A percentile compares a stretch with the other conserved stretches of the same genome.
Evolutionary conservation across 2,797 vertebrate species (phyloP).

Genomic region (Mallotus villosus): DNA sequence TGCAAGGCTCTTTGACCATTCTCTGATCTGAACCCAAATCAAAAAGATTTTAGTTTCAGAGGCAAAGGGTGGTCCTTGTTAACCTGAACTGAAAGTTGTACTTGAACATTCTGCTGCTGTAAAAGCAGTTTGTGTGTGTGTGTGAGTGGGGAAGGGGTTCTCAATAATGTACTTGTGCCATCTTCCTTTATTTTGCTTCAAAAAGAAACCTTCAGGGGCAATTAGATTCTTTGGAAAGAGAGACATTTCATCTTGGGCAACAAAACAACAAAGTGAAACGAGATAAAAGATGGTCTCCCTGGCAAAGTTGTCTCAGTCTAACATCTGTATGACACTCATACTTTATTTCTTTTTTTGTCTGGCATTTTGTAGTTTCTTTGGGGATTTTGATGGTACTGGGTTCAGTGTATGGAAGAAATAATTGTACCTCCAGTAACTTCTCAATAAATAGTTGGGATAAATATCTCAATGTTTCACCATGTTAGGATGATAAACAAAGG

Average conservation of each 20-base stretch:
- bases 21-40: conserved; percentile 2
- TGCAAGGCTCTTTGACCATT: conserved; percentile 6
- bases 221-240: conserved; percentile 10
- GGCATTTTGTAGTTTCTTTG: too few species aligned
- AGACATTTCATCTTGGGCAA: conserved; percentile 21
- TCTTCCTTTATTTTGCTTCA: conserved; percentile 10
- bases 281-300: conserved; percentile 1
- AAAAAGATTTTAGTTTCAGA: neutral
- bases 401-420: too few species aligned
- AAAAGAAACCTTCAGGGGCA: conserved; percentile 14
- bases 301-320: neutral
- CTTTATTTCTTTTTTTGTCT: too few species aligned
- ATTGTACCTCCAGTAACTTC: neutral
- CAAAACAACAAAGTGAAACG: conserved; percentile 16
- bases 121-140: too few species aligned
- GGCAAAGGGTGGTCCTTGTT: neutral
- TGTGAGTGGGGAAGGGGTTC: neutral
- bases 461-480: neutral
- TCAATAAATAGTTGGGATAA: neutral
- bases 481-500: too few species aligned
- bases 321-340: neutral
- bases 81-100: neutral
- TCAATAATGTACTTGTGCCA: conserved; percentile 7
- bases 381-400: too few species aligned
- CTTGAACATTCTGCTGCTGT: neutral